Percentiles rank a stretch among this genome's conserved stretches.
Conservation (phyloP, 2,888 invertebrate genomes). For the Dasypolia templi region DNA sequence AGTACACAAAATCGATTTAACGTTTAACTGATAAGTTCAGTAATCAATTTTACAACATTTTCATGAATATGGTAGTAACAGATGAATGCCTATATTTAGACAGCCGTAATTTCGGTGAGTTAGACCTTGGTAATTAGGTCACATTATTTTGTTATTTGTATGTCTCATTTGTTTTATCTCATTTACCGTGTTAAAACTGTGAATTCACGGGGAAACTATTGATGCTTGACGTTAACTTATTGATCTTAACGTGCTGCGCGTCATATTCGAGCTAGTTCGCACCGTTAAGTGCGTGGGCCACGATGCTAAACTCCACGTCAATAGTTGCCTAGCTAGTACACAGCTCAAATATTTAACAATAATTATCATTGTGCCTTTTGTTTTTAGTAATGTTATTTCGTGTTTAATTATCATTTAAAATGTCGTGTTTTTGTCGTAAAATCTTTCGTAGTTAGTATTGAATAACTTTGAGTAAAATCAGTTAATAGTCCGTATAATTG, state of each 20-base stretch:
- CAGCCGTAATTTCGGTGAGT: background rate
- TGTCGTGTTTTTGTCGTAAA: conserved; percentile 15
- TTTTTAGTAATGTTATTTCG: background rate
- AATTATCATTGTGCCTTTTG: background rate
- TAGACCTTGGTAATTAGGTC: background rate
- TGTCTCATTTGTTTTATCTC: background rate
- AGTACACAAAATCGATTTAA: conserved; percentile 29
- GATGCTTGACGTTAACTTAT: background rate
- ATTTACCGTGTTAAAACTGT: background rate
- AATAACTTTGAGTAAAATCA: background rate
- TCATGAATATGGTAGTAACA: conserved; percentile 5
- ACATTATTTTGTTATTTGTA: background rate
- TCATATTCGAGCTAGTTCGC: background rate
- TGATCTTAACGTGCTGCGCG: background rate
- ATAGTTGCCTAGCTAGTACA: conserved; percentile 7
- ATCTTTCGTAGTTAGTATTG: background rate
- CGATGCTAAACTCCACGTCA: background rate
- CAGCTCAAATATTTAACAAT: background rate
- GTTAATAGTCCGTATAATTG: conserved; percentile 15
- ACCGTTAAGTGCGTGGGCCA: background rate
- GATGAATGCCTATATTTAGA: background rate
- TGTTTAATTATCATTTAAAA: conserved; percentile 14
- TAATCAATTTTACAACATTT: conserved; percentile 7
- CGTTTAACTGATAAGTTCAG: conserved; percentile 3
- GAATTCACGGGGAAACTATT: background rate